Evolutionary conservation across 2,797 vertebrate species (phyloP).

Genomic region (Arctocebus calabarensis): DNA sequence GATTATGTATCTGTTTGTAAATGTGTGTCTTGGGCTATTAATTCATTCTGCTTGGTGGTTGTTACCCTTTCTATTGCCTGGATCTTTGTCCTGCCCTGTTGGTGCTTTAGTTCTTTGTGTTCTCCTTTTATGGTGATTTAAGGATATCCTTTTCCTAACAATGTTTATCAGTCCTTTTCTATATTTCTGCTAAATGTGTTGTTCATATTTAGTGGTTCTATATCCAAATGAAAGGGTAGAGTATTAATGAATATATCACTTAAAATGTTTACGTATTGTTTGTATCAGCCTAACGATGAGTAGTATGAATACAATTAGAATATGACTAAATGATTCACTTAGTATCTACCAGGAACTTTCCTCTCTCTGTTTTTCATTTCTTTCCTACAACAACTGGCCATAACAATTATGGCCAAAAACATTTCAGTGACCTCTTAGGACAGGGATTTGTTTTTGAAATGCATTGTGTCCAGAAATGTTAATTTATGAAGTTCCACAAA

Average conservation of each 20-base stretch:
- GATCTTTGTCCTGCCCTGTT: background rate
- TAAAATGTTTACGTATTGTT: background rate
- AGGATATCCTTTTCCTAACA: background rate
- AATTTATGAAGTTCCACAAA: background rate
- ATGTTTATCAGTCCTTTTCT: background rate
- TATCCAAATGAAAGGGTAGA: background rate
- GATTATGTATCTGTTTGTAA: background rate
- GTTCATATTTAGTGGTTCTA: background rate
- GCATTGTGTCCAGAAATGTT: background rate
- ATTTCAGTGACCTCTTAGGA: background rate
- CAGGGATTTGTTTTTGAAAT: background rate
- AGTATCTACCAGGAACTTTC: background rate
- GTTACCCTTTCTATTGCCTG: background rate
- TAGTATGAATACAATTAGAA: background rate
- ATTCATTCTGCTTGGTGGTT: background rate
- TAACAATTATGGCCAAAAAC: background rate
- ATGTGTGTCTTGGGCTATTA: background rate
- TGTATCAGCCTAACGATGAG: background rate
- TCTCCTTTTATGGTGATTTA: background rate
- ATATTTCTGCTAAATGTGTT: background rate
- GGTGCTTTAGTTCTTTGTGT: background rate
- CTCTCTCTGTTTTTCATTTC: background rate
- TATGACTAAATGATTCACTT: background rate
- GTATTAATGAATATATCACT: background rate
- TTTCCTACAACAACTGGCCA: background rate